These are phyloP conservation scores for Cephonodes hylas DNA, from an alignment of 2,888 invertebrate genomes.

Conservation along the genomic window DNA sequence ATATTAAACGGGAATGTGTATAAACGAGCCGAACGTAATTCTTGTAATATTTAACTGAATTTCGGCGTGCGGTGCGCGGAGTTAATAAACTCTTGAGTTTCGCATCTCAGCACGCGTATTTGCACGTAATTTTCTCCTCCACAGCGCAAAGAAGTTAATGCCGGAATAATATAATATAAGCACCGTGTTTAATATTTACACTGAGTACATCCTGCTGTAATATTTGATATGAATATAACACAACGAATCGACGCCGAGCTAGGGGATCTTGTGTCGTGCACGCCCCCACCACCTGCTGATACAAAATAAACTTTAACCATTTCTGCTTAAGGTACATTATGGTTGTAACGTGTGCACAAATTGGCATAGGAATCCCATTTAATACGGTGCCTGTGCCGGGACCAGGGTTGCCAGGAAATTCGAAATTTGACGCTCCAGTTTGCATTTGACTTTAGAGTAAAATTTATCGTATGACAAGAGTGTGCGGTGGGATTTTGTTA, in stretches of 20 bases:
- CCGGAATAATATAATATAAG: slow-evolving; percentile 4
- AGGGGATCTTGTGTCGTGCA: background rate
- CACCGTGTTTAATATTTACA: slow-evolving; percentile 6
- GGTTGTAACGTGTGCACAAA: background rate
- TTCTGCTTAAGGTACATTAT: background rate
- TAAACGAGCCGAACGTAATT: background rate
- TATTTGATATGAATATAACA: slow-evolving; percentile 5
- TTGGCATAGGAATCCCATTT: slow-evolving; percentile 6
- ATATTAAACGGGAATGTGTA: background rate
- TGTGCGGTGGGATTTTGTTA: background rate
- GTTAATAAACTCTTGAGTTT: background rate
- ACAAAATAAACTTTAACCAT: background rate
- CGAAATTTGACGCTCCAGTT: slow-evolving; percentile 14
- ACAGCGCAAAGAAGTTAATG: background rate
- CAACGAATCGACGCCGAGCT: background rate
- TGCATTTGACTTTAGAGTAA: slow-evolving; percentile 9
- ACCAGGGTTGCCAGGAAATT: slow-evolving; percentile 14
- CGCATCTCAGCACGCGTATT: background rate
- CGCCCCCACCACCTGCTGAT: background rate
- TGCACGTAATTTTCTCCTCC: background rate
- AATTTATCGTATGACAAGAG: slow-evolving; percentile 1
- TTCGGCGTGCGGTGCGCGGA: background rate
- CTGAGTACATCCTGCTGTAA: background rate
- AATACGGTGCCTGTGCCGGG: slow-evolving; percentile 4
- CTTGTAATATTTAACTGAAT: background rate